These are phyloP conservation scores for Erpobdella octoculata DNA, from an alignment of 2,888 invertebrate species.

Conservation along the genomic window DNA sequence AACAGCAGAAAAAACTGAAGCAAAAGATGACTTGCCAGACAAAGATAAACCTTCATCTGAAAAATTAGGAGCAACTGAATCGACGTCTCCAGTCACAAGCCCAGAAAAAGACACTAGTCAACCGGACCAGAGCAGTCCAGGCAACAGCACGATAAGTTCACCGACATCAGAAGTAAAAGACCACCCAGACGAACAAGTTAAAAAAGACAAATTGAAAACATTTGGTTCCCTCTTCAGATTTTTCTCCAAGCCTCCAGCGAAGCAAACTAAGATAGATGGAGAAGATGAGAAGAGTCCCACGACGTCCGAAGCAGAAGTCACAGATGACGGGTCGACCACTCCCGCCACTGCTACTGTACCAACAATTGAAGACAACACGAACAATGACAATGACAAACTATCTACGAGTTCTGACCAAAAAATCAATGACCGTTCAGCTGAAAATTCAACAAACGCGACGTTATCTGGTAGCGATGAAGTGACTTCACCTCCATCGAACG, in stretches of 20 bases:
- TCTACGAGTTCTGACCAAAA: too few relatives aligned
- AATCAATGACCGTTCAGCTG: too few relatives aligned
- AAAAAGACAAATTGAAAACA: constrained; percentile 3
- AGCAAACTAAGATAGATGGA: neutral
- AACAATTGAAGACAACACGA: neutral
- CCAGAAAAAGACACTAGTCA: neutral
- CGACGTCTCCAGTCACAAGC: neutral
- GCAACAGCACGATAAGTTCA: too few relatives aligned
- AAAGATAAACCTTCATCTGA: neutral
- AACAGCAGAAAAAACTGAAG: neutral
- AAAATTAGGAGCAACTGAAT: neutral
- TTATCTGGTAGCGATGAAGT: too few relatives aligned
- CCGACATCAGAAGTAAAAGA: too few relatives aligned
- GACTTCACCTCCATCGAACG: too few relatives aligned
- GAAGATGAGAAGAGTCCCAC: neutral
- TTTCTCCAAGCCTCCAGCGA: constrained; percentile 1
- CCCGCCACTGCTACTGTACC: neutral
- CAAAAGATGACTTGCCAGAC: neutral
- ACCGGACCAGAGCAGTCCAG: too few relatives aligned
- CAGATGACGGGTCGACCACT: neutral
- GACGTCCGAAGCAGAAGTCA: too few relatives aligned
- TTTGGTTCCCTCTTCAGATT: constrained; percentile 5
- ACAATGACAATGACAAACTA: constrained; percentile 2
- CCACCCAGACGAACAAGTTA: too few relatives aligned
- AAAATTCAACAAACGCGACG: too few relatives aligned